These are phyloP conservation scores for Tenthredo livida DNA, from an alignment of 2,888 invertebrate genomes.

Conservation along the genomic window DNA sequence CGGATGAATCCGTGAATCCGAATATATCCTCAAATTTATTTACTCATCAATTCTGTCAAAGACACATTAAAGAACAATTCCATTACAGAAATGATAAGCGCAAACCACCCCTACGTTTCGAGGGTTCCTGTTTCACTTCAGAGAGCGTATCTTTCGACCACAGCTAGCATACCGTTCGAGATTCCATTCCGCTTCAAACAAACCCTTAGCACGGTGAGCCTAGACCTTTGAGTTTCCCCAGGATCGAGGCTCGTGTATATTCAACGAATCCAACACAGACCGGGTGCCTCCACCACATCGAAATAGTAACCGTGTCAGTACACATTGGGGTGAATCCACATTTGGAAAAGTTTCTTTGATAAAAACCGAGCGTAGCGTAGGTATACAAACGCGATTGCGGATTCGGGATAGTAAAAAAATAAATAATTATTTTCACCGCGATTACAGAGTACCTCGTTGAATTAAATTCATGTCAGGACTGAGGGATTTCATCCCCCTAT, in stretches of 20 bases:
- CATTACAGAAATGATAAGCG: neutral
- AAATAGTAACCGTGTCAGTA: neutral
- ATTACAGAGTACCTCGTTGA: too few species aligned
- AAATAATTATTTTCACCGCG: too few species aligned
- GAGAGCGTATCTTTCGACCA: constrained; percentile 18
- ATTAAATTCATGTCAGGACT: neutral
- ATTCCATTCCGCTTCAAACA: constrained; percentile 29
- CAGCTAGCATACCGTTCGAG: constrained; percentile 11
- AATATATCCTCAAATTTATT: too few species aligned
- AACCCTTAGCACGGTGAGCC: neutral
- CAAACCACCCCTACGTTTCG: neutral
- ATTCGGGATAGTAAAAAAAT: too few species aligned
- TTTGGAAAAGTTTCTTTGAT: too few species aligned
- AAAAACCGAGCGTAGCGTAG: too few species aligned
- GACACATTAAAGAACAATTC: neutral
- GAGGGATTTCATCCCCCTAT: neutral
- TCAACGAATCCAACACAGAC: neutral
- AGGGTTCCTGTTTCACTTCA: neutral
- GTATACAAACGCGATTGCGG: too few species aligned
- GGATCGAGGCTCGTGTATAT: neutral
- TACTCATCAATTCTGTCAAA: too few species aligned
- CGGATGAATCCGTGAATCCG: too few species aligned
- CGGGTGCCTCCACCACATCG: neutral
- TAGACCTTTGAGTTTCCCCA: neutral
- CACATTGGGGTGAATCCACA: neutral